Base-by-base conservation (phyloP, 1,140 invertebrate genomes). In the Tyrophagus putrescentiae region DNA sequence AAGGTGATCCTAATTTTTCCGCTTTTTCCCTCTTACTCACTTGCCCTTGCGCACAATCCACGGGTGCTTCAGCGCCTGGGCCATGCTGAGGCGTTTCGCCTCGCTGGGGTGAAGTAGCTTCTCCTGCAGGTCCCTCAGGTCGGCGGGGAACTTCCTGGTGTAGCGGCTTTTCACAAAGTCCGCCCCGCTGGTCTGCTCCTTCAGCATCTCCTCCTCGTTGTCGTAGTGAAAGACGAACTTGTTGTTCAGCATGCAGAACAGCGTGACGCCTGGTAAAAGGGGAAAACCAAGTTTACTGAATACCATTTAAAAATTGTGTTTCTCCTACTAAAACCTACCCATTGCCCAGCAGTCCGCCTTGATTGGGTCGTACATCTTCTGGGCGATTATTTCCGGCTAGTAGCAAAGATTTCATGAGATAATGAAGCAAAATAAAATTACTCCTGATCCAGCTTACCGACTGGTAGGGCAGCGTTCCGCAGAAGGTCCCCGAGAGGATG, bases 91-190 rank as follows among this genome's bases (percentile, higher is more conserved):
- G 45, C 86, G 77, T 27, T 81, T 71, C 5, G 79, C 82, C 28
- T 85, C 78, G 65, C 87, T 82, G 0, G 85, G 85, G 68, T 89
- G 85, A 6, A 89, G 70, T 63, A 89, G 81, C 54, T 82, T 79
- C 3, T 77, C 75, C 72, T 85, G 45, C 21, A 50, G 45, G 21
- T 50, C 45, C 9, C 9, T 50, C 45, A 50, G 21, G 28, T 84
- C 0, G 82, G 82, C 4, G 76, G 68, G 0, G 75, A 65, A 1
- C 82, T 79, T 9, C 89, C 72, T 0, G 72, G 76, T 18, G 83
- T 79, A 29, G 78, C 73, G 6, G 85, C 78, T 63, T 80, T 76
- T 0, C 80, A 78, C 73, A 77, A 84, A 86, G 62, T 84, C 85
- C 64, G 80, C 79, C 21, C 13, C 13, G 28, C 80, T 80, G 69